These are phyloP conservation scores for Sebastes taczanowskii DNA, from an alignment of 2,797 vertebrate genomes.

Conservation along the genomic window DNA sequence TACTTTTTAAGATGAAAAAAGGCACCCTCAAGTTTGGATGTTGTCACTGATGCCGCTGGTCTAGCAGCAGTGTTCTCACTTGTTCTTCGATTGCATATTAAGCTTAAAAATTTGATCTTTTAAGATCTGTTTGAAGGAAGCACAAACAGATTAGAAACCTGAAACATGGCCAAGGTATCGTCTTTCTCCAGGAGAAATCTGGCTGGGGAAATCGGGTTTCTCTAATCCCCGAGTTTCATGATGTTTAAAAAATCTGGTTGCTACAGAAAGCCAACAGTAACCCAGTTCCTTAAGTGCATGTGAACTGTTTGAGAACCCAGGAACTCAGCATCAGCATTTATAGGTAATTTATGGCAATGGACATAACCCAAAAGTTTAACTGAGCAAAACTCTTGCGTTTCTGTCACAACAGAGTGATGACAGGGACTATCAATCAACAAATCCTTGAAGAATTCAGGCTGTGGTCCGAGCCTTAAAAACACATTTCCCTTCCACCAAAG, in stretches of 20 bases:
- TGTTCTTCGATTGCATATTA: not conserved
- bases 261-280: not conserved
- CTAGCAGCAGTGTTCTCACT: not conserved
- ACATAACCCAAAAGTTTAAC: not conserved
- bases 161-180: not conserved
- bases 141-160: not conserved
- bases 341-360: not conserved
- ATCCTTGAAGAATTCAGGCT: conserved; percentile 1
- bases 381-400: conserved; percentile 1
- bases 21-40: not conserved
- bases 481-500: conserved; percentile 6
- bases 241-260: not conserved
- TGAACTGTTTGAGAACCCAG: not conserved
- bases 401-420: conserved; percentile 15
- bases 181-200: not conserved
- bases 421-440: conserved; percentile 4
- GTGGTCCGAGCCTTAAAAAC: not conserved
- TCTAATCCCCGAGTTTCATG: not conserved
- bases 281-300: not conserved
- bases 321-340: not conserved
- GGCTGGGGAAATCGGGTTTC: not conserved
- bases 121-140: not conserved
- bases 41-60: not conserved
- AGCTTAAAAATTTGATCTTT: not conserved
- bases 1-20: not conserved